Percentiles rank a stretch among this genome's conserved stretches.
Conservation (phyloP, 2,113 vertebrate genomes). For the Furnarius figulus region DNA sequence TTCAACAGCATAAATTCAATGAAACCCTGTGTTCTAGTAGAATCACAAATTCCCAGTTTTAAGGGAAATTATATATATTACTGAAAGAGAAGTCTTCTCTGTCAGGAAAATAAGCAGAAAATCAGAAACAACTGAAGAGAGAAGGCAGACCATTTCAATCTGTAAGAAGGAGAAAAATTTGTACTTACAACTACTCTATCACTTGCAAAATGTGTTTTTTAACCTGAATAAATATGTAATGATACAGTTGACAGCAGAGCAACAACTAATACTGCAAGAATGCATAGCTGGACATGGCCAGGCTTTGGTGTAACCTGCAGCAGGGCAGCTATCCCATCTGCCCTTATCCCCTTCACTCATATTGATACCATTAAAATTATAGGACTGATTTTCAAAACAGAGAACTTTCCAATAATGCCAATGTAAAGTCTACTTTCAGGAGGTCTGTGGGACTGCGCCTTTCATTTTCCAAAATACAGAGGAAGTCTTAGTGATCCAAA, state of each 20-base stretch:
- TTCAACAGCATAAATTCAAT: background rate
- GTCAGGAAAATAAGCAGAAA: background rate
- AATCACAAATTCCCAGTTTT: background rate
- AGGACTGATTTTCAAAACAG: background rate
- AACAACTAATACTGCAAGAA: background rate
- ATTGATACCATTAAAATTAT: background rate
- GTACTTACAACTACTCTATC: background rate
- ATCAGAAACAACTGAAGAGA: background rate
- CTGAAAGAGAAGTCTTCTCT: background rate
- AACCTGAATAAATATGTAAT: background rate
- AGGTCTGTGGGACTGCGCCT: background rate
- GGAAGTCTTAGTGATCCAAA: background rate
- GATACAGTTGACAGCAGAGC: background rate
- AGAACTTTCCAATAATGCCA: background rate
- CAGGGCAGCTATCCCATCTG: background rate
- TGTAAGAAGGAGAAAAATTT: background rate
- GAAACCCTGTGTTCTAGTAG: background rate
- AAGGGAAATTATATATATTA: background rate
- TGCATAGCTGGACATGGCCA: background rate
- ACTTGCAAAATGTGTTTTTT: background rate
- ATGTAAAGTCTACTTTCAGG: background rate
- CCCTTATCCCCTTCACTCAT: background rate
- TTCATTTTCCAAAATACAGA: background rate
- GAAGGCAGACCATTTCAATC: background rate
- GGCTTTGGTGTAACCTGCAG: background rate